Conservation (phyloP, 2,797 vertebrate species). For the Lepus townsendii region DNA sequence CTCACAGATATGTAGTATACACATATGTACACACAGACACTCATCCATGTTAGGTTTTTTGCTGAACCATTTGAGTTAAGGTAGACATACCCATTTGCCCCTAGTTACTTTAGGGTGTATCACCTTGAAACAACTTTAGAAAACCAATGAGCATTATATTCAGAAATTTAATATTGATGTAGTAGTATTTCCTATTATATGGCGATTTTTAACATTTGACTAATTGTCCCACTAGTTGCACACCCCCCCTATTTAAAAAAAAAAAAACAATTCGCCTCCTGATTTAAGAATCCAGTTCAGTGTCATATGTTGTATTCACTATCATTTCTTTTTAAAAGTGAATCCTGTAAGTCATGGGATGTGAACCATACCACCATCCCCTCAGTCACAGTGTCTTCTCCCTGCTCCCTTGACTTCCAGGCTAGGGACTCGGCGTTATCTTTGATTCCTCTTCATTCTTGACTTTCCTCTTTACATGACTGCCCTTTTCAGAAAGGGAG, state of each 20-base stretch:
- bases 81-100: not conserved
- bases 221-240: not conserved
- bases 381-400: not conserved
- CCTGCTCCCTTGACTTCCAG: constrained; percentile 3
- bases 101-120: constrained; percentile 17
- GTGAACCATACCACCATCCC: not conserved
- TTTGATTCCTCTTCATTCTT: not conserved
- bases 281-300: not conserved
- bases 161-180: constrained; percentile 12
- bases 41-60: not conserved
- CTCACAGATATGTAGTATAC: not conserved
- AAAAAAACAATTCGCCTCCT: not conserved
- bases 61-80: constrained; percentile 13
- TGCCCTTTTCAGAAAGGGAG: not conserved
- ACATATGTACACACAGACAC: not conserved
- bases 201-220: constrained; percentile 32
- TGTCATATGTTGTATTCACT: not conserved
- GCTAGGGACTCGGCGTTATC: not conserved
- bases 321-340: constrained; percentile 16
- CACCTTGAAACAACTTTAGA: constrained; percentile 43
- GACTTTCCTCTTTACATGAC: constrained; percentile 16
- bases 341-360: not conserved
- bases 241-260: not conserved
- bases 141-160: not conserved
- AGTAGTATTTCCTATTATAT: constrained; percentile 43